phyloP scores from a whole-genome alignment of 2,113 vertebrate genomes.

The Litocranius walleri region DNA sequence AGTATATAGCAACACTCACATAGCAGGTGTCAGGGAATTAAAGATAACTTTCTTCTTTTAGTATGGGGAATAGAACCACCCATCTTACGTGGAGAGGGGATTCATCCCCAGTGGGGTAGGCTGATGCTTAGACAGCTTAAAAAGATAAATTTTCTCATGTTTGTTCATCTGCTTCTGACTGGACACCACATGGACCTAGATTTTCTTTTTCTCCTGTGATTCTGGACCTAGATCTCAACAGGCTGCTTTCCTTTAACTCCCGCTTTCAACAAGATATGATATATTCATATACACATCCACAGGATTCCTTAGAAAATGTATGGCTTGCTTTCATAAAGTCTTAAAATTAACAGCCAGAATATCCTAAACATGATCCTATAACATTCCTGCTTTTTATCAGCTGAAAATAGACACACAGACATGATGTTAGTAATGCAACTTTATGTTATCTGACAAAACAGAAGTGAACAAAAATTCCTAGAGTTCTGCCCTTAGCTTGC shows the following conservation, averaged over 20 bases:
- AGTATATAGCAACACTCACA: background rate
- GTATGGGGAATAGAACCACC: background rate
- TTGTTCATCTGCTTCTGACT: background rate
- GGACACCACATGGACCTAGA: background rate
- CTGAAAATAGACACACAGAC: background rate
- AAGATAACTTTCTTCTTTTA: background rate
- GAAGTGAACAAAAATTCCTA: background rate
- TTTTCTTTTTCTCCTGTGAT: background rate
- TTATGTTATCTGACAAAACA: background rate
- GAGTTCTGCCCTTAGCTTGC: background rate
- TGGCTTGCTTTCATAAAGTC: background rate
- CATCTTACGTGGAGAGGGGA: rapidly evolving
- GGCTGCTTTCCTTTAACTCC: background rate
- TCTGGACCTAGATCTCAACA: background rate
- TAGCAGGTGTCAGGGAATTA: background rate
- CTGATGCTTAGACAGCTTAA: background rate
- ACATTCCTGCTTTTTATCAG: background rate
- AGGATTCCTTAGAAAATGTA: background rate
- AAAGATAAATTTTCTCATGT: background rate
- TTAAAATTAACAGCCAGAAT: background rate
- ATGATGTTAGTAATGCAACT: background rate
- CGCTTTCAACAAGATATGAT: background rate
- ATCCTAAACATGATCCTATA: background rate
- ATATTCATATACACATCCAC: background rate
- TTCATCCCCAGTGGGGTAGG: background rate